Percentiles rank a stretch among this genome's conserved stretches.
These are phyloP conservation scores for Erinaceus europaeus DNA, from an alignment of 2,113 vertebrate species.

Conservation along the genomic window DNA sequence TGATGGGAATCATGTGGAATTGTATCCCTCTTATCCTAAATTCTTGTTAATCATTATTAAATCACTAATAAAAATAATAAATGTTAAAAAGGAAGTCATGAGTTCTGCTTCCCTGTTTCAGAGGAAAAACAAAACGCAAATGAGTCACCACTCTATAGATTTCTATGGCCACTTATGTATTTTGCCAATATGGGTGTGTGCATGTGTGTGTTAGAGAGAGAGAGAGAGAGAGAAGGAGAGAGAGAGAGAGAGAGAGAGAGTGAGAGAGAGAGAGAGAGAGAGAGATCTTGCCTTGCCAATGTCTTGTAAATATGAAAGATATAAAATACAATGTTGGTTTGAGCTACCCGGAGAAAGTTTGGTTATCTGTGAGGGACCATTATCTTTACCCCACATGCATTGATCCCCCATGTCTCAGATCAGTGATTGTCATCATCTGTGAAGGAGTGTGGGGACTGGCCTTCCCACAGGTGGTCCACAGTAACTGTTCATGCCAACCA, in stretches of 20 bases:
- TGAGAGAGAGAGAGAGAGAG: no score
- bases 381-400: background rate
- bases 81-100: no score
- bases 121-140: background rate
- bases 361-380: background rate
- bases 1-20: no score
- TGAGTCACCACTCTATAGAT: background rate
- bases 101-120: background rate
- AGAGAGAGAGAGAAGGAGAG: no score
- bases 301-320: slow-evolving; percentile 53
- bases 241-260: no score
- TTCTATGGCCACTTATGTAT: slow-evolving; percentile 11
- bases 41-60: no score
- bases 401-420: background rate
- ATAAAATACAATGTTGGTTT: slow-evolving; percentile 38
- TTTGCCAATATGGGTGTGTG: no score
- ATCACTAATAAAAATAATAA: no score
- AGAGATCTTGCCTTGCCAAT: slow-evolving; percentile 24
- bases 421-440: background rate
- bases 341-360: slow-evolving; percentile 32
- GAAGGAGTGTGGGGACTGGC: background rate
- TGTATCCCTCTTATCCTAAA: no score
- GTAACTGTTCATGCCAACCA: background rate
- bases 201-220: no score
- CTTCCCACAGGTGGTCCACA: background rate